A percentile compares a stretch with the other conserved stretches of the same genome.
phyloP scores from a whole-genome alignment of 2,797 vertebrate species.

The Intellagama lesueurii region DNA sequence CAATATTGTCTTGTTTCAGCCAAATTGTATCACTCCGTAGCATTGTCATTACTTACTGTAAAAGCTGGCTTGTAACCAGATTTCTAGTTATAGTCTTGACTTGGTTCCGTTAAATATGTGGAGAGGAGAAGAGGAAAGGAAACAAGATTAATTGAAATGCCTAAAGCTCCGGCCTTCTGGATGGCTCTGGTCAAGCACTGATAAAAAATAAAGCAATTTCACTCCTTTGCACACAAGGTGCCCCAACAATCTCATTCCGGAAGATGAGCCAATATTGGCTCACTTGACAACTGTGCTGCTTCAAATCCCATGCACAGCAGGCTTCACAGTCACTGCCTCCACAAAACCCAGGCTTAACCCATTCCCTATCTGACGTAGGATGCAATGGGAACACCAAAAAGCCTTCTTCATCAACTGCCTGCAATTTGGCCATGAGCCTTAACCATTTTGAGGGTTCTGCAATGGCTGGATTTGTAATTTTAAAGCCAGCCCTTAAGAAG shows the following conservation, averaged over 20 bases:
- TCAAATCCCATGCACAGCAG: not conserved
- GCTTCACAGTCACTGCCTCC: not conserved
- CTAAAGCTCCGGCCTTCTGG: not conserved
- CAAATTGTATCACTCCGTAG: slow-evolving; percentile 28
- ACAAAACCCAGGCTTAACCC: not conserved
- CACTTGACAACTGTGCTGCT: not conserved
- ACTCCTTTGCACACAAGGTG: not conserved
- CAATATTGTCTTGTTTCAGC: slow-evolving; percentile 60
- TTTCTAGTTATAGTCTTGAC: slow-evolving; percentile 7
- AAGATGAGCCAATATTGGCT: not conserved
- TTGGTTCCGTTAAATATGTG: slow-evolving; percentile 20
- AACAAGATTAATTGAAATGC: slow-evolving; percentile 33
- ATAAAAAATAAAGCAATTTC: slow-evolving; percentile 45
- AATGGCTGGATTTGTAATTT: not conserved
- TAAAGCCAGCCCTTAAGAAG: not conserved
- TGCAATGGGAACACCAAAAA: not conserved
- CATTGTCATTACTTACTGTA: slow-evolving; percentile 13
- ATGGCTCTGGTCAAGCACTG: slow-evolving; percentile 3
- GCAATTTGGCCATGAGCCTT: not conserved
- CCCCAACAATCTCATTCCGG: not conserved
- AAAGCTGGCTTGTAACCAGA: slow-evolving; percentile 42
- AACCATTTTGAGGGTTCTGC: not conserved
- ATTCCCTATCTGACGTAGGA: not conserved
- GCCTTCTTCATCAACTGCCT: not conserved
- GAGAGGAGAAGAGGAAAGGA: not conserved